Conservation (phyloP, 2,113 vertebrate genomes). For the Oryzias javanicus region DNA sequence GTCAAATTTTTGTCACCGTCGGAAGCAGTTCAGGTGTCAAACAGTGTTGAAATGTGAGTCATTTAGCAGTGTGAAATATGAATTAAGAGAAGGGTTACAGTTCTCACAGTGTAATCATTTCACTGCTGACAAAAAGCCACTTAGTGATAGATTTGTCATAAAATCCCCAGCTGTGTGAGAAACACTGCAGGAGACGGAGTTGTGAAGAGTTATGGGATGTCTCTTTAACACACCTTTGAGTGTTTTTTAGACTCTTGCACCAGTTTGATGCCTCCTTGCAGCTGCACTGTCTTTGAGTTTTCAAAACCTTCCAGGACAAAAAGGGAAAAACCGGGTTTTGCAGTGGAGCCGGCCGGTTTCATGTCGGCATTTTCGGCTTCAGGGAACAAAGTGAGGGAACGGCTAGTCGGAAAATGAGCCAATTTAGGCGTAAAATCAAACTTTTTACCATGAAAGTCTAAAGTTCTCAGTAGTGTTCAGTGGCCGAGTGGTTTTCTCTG, state of each 20-base stretch:
- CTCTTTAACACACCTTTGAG: conserved; percentile 7
- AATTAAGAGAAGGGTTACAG: conserved; percentile 42
- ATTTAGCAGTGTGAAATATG: conserved; percentile 60
- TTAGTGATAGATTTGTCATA: conserved; percentile 31
- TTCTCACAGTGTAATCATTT: conserved; percentile 26
- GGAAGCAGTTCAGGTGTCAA: conserved; percentile 55
- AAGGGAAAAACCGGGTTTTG: too few species aligned
- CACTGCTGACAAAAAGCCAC: conserved; percentile 31
- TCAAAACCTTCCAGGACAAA: too few species aligned
- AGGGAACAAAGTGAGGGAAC: too few species aligned
- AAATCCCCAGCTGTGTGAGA: conserved; percentile 34
- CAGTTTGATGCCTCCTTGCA: not conserved
- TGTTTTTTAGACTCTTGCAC: not conserved
- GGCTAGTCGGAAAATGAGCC: too few species aligned
- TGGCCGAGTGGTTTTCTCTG: too few species aligned
- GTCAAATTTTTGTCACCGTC: conserved; percentile 52
- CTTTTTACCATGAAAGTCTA: too few species aligned
- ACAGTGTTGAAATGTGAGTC: conserved; percentile 53
- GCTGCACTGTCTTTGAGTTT: too few species aligned
- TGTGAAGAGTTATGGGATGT: conserved; percentile 9
- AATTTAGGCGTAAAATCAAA: too few species aligned
- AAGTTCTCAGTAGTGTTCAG: too few species aligned
- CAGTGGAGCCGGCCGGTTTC: too few species aligned
- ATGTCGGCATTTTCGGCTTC: too few species aligned
- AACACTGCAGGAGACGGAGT: conserved; percentile 6